A percentile compares a stretch with the other conserved stretches of the same genome.
Conservation (phyloP, 2,888 invertebrate species). For the Trichopria drosophilae region DNA sequence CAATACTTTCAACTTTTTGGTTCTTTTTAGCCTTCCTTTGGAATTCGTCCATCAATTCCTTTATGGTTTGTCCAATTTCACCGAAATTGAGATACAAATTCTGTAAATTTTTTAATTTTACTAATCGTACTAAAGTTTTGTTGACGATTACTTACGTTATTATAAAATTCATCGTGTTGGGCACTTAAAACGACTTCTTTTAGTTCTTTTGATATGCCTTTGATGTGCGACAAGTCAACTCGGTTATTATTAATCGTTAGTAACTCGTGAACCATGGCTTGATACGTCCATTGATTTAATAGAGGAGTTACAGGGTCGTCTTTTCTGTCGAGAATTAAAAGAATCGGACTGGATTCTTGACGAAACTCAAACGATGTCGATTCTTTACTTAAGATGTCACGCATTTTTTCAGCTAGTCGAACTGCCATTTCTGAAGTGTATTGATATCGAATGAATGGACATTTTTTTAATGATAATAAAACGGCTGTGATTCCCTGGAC, state of each 20-base stretch:
- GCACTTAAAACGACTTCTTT: constrained; percentile 91
- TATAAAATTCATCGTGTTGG: constrained; percentile 97
- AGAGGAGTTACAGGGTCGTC: constrained; percentile 96
- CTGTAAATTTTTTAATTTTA: constrained; percentile 55
- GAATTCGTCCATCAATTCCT: constrained; percentile 96
- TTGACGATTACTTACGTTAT: constrained; percentile 66
- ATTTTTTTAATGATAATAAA: constrained; percentile 85
- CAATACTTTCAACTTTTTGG: constrained; percentile 95
- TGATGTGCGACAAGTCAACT: constrained; percentile 83
- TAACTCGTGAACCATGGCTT: constrained; percentile 99
- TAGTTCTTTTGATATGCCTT: constrained; percentile 85
- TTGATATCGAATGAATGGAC: constrained; percentile 87
- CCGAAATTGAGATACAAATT: constrained; percentile 97
- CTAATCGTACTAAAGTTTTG: neutral
- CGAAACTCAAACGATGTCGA: constrained; percentile 84
- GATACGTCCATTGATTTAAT: constrained; percentile 98
- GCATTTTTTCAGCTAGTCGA: constrained; percentile 80
- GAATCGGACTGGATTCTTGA: constrained; percentile 74
- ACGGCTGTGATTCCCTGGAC: constrained; percentile 85
- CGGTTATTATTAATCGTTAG: constrained; percentile 84
- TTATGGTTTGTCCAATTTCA: constrained; percentile 96
- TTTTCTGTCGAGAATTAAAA: constrained; percentile 88
- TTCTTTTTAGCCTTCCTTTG: constrained; percentile 94
- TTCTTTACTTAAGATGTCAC: constrained; percentile 85
- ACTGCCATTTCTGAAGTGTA: constrained; percentile 83